Conservation (phyloP, 2,113 vertebrate genomes). For the Hepsetus odoe region DNA sequence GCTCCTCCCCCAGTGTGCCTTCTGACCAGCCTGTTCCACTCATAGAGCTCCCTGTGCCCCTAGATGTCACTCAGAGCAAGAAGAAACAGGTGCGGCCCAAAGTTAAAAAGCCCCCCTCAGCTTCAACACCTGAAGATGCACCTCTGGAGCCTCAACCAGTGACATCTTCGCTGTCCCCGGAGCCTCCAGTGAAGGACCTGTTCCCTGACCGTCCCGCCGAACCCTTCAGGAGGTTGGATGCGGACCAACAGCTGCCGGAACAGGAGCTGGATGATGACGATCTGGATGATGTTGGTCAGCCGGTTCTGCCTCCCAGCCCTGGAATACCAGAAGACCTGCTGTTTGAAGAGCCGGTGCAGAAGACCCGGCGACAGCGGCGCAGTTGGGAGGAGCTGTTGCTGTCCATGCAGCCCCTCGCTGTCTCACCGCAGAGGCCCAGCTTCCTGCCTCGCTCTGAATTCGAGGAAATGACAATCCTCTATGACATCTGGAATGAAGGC, state of each 20-base stretch:
- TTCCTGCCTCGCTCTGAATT: slow-evolving; percentile 89
- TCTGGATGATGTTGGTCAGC: slow-evolving; percentile 64
- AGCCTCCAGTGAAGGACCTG: slow-evolving; percentile 64
- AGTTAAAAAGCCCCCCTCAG: slow-evolving; percentile 69
- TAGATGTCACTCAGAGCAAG: slow-evolving; percentile 75
- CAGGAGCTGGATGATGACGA: slow-evolving; percentile 42
- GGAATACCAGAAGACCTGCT: background rate
- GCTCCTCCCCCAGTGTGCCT: slow-evolving; percentile 60
- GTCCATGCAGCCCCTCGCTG: slow-evolving; percentile 75
- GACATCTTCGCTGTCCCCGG: slow-evolving; percentile 63
- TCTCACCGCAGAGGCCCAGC: slow-evolving; percentile 77
- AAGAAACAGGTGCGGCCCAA: slow-evolving; percentile 86
- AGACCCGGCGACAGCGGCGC: slow-evolving; percentile 75
- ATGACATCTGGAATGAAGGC: slow-evolving; percentile 97
- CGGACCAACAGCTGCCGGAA: slow-evolving; percentile 52
- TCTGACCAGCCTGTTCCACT: slow-evolving; percentile 69
- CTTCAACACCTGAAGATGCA: slow-evolving; percentile 72
- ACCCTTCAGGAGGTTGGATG: slow-evolving; percentile 83
- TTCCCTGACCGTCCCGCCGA: slow-evolving; percentile 58
- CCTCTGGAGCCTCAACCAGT: slow-evolving; percentile 69
- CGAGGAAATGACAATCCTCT: slow-evolving; percentile 98
- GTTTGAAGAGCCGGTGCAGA: slow-evolving; percentile 71
- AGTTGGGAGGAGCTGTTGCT: slow-evolving; percentile 82
- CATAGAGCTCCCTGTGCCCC: slow-evolving; percentile 73
- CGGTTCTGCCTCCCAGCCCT: slow-evolving; percentile 26